Percentiles rank a stretch among this genome's conserved stretches.
Evolutionary conservation across 2,888 invertebrate genomes (phyloP).

Genomic region (Dermolepida albohirtum): DNA sequence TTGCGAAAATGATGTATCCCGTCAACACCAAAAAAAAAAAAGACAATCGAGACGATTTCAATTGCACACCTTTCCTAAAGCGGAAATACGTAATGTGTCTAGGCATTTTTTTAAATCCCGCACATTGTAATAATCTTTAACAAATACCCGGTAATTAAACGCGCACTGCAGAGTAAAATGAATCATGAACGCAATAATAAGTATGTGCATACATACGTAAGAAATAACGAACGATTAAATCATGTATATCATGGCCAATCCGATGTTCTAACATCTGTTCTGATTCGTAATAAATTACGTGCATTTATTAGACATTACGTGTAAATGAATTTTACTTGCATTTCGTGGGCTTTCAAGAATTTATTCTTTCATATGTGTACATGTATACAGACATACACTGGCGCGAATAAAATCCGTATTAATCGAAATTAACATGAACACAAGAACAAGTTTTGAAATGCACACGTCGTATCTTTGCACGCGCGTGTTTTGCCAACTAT

Average conservation of each 20-base stretch:
- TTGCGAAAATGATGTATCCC: constrained; percentile 1
- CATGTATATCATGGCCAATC: neutral
- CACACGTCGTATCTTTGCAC: too few relatives aligned
- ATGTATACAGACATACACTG: too few relatives aligned
- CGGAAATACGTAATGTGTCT: neutral
- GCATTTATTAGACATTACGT: neutral
- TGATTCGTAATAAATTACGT: neutral
- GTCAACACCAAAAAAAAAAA: neutral
- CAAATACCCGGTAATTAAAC: neutral
- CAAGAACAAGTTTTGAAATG: too few relatives aligned
- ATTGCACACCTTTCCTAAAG: neutral
- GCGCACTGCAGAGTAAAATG: constrained; percentile 6
- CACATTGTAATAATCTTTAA: too few relatives aligned
- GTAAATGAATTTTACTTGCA: too few relatives aligned
- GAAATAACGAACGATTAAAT: constrained; percentile 6
- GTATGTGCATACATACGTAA: neutral
- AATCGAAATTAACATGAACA: too few relatives aligned
- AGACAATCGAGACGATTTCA: constrained; percentile 2
- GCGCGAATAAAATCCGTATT: too few relatives aligned
- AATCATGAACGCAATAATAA: constrained; percentile 2
- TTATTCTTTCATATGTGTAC: too few relatives aligned
- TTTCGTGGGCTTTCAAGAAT: too few relatives aligned
- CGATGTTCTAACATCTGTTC: constrained; percentile 10
- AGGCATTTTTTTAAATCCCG: too few relatives aligned
- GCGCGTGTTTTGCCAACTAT: too few relatives aligned